These are phyloP conservation scores for Drosophila stalkeri DNA, from an alignment of 2,888 invertebrate species.

Conservation along the genomic window DNA sequence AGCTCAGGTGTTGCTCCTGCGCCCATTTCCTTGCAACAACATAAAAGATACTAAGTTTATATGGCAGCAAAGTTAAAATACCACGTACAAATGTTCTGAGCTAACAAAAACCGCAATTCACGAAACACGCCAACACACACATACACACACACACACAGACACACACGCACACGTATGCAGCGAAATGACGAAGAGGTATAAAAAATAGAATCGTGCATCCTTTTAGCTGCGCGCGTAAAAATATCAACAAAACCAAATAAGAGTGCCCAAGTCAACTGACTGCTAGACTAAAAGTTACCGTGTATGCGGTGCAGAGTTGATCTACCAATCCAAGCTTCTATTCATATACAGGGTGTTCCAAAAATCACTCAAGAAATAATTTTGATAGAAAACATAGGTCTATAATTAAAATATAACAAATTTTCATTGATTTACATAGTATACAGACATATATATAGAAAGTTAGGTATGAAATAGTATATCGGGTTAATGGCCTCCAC, in stretches of 20 bases:
- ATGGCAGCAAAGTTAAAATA: conserved; percentile 57
- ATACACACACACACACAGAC: neutral
- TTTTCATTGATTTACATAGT: too few relatives aligned
- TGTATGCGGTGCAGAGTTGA: neutral
- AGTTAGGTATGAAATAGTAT: too few relatives aligned
- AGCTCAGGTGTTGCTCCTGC: conserved; percentile 55
- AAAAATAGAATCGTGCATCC: conserved; percentile 77
- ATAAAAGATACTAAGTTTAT: conserved; percentile 51
- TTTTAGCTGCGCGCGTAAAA: conserved; percentile 67
- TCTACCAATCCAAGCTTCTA: too few relatives aligned
- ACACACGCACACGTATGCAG: conserved; percentile 12
- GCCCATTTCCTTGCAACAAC: conserved; percentile 36
- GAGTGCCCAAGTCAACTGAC: neutral
- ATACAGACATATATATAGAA: too few relatives aligned
- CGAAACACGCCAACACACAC: conserved; percentile 20
- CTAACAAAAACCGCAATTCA: conserved; percentile 62
- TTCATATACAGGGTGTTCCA: too few relatives aligned
- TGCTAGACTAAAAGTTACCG: neutral
- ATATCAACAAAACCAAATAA: conserved; percentile 27
- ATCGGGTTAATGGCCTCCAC: too few relatives aligned
- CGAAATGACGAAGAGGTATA: conserved; percentile 55
- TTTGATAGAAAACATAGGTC: too few relatives aligned
- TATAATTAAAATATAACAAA: too few relatives aligned
- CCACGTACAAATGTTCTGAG: conserved; percentile 71
- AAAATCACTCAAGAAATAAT: too few relatives aligned